Evolutionary conservation across 2,888 invertebrate species (phyloP).

Genomic region (Synanthedon myopaeformis): DNA sequence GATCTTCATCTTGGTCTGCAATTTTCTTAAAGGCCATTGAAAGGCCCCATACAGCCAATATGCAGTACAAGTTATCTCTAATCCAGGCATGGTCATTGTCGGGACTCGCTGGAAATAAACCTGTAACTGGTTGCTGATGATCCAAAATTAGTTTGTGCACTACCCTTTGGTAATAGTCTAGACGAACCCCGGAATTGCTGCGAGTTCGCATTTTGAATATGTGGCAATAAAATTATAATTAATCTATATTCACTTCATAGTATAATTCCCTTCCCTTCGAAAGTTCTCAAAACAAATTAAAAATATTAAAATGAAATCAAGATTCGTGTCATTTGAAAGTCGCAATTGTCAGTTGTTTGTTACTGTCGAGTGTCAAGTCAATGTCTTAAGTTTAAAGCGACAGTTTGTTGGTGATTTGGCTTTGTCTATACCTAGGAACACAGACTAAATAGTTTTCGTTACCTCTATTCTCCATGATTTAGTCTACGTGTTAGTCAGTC

Average conservation of each 20-base stretch:
- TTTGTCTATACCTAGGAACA: too few species aligned
- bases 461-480: too few species aligned
- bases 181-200: conserved; percentile 90
- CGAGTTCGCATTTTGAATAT: conserved; percentile 78
- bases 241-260: conserved; percentile 1
- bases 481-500: too few species aligned
- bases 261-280: background rate
- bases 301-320: background rate
- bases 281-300: background rate
- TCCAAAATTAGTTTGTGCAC: conserved; percentile 94
- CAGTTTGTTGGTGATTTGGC: too few species aligned
- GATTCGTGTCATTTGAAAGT: conserved; percentile 53
- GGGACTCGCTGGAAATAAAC: conserved; percentile 91
- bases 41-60: conserved; percentile 97
- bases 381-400: too few species aligned
- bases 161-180: conserved; percentile 96
- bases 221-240: background rate
- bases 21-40: conserved; percentile 99
- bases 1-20: conserved; percentile 98
- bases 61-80: conserved; percentile 97
- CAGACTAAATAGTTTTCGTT: too few species aligned
- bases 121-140: conserved; percentile 96
- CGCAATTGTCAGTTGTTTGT: conserved; percentile 18
- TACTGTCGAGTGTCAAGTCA: background rate
- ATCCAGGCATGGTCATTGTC: conserved; percentile 97